Evolutionary conservation across 2,888 invertebrate genomes (phyloP).

Genomic region (Cynaeus angustus): DNA sequence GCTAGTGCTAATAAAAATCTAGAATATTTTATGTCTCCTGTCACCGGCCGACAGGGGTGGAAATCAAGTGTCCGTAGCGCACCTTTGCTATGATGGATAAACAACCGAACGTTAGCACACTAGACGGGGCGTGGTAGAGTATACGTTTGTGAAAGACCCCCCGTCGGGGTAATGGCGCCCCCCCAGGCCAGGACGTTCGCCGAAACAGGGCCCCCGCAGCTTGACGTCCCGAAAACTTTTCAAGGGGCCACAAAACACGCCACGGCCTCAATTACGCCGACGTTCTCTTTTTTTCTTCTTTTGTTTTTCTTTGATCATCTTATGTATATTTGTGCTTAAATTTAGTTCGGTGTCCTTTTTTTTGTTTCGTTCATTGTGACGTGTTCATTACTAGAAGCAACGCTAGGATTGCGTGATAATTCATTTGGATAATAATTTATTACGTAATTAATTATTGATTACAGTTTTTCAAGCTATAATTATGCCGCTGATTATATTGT

Average conservation of each 20-base stretch:
- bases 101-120: conserved; percentile 50
- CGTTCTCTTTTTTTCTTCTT: conserved; percentile 22
- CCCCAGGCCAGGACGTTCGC: conserved; percentile 65
- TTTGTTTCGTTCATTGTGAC: conserved; percentile 2
- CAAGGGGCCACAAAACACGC: conserved; percentile 42
- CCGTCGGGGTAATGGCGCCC: conserved; percentile 68
- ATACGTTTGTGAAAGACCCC: conserved; percentile 61
- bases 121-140: conserved; percentile 66
- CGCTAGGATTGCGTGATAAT: conserved; percentile 20
- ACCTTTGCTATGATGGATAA: conserved; percentile 35
- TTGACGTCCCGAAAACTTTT: conserved; percentile 52
- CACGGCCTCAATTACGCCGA: conserved; percentile 39
- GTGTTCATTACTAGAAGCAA: conserved; percentile 18
- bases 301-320: background rate
- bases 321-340: background rate
- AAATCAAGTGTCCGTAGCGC: background rate
- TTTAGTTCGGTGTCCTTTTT: background rate
- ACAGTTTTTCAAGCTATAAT: conserved; percentile 24
- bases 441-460: conserved; percentile 38
- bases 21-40: too few species aligned
- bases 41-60: too few species aligned
- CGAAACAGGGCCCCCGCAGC: conserved; percentile 65
- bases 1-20: too few species aligned
- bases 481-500: conserved; percentile 28
- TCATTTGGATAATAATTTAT: conserved; percentile 27